Evolutionary conservation across 2,113 vertebrate species (phyloP).

Genomic region (Aptenodytes forsteri): DNA sequence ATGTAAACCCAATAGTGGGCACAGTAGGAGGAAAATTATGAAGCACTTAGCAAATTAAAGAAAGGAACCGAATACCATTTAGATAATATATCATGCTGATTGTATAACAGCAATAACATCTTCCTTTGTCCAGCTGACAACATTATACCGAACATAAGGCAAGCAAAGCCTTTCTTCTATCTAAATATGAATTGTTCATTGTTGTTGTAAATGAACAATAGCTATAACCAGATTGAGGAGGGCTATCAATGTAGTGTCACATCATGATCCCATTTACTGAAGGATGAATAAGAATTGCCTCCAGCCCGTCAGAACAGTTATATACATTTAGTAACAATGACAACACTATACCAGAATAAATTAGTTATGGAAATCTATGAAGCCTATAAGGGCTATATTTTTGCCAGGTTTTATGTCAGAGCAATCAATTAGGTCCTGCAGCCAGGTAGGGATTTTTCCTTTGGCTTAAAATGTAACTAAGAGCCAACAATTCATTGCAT

Average conservation of each 20-base stretch:
- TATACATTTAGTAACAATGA: neutral
- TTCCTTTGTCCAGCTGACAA: neutral
- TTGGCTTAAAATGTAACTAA: constrained; percentile 1
- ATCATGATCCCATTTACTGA: neutral
- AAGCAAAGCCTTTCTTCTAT: neutral
- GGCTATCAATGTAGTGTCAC: neutral
- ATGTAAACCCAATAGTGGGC: neutral
- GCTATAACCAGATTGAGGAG: neutral
- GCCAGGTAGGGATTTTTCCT: neutral
- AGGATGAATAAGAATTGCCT: neutral
- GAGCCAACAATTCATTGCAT: neutral
- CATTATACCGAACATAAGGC: neutral
- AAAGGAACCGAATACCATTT: neutral
- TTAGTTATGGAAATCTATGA: neutral
- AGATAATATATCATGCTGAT: neutral
- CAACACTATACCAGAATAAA: neutral
- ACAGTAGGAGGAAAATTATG: neutral
- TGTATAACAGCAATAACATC: neutral
- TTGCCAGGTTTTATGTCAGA: neutral
- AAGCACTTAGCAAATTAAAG: constrained; percentile 15
- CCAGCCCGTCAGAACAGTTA: neutral
- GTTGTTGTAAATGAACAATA: neutral
- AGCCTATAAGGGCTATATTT: neutral
- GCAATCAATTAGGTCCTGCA: neutral
- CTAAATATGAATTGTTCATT: neutral